These are phyloP conservation scores for Alouatta palliata DNA, from an alignment of 2,113 vertebrate genomes.

Conservation along the genomic window DNA sequence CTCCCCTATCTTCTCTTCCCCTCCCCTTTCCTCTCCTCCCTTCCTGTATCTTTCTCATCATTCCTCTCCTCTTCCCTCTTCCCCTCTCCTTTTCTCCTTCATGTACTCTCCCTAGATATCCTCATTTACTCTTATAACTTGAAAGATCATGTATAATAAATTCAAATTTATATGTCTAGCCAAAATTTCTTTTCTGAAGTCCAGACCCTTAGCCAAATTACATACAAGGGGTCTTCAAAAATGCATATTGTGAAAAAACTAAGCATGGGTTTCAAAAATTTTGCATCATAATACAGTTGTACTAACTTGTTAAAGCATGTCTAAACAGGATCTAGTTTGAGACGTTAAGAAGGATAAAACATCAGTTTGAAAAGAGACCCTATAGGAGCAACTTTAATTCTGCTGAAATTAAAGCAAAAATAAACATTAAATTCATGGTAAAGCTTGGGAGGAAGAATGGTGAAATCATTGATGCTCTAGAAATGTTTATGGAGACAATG, in stretches of 20 bases:
- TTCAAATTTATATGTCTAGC: neutral
- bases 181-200: neutral
- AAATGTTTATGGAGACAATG: neutral
- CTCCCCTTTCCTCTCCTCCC: too few relatives aligned
- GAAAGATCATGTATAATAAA: neutral
- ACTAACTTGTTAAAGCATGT: neutral
- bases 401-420: neutral
- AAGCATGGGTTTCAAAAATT: neutral
- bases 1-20: neutral
- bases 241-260: neutral
- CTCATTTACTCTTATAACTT: neutral
- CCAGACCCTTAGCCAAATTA: neutral
- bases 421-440: neutral
- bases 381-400: neutral
- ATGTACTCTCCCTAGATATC: neutral
- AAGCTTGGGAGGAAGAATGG: neutral
- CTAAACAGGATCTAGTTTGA: neutral
- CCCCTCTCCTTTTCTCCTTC: neutral
- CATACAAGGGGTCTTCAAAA: neutral
- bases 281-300: neutral
- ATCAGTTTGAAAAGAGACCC: neutral
- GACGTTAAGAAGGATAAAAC: neutral
- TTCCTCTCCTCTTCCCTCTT: neutral
- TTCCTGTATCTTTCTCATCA: neutral
- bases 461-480: neutral